phyloP scores from a whole-genome alignment of 2,797 vertebrate species.

The Pelochelys cantorii region DNA sequence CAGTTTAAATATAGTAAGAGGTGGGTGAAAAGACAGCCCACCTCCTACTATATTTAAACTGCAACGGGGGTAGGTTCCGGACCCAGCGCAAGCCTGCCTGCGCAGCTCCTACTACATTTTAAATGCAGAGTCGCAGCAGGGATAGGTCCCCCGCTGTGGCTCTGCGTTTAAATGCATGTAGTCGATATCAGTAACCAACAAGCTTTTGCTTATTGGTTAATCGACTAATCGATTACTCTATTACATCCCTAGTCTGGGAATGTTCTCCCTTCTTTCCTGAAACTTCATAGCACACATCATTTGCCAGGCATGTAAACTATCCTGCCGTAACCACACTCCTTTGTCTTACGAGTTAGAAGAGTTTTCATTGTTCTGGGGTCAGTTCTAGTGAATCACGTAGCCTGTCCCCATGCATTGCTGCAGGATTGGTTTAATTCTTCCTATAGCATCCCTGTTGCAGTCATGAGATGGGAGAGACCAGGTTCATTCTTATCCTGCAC shows the following conservation, averaged over 20 bases:
- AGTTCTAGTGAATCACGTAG: background rate
- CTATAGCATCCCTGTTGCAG: background rate
- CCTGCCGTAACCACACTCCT: background rate
- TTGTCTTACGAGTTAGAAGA: background rate
- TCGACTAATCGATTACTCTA: too few relatives aligned
- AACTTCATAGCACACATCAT: rapidly evolving
- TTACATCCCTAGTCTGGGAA: background rate
- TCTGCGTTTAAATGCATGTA: too few relatives aligned
- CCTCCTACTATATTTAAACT: too few relatives aligned
- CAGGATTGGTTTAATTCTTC: background rate
- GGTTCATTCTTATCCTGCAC: background rate
- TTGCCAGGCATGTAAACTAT: background rate
- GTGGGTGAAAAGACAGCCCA: too few relatives aligned
- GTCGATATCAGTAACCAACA: too few relatives aligned
- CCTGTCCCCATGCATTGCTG: background rate
- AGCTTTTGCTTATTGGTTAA: too few relatives aligned
- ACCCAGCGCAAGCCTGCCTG: too few relatives aligned
- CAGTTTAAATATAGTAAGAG: too few relatives aligned
- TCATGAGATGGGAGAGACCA: background rate
- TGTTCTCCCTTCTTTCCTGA: background rate
- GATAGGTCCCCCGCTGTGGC: too few relatives aligned
- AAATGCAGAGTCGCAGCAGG: too few relatives aligned
- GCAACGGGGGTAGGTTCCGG: too few relatives aligned
- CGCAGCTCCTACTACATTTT: too few relatives aligned
- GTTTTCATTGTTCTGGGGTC: background rate